Evolutionary conservation across 2,113 vertebrate genomes (phyloP).

Genomic region (Antechinus stuartii): DNA sequence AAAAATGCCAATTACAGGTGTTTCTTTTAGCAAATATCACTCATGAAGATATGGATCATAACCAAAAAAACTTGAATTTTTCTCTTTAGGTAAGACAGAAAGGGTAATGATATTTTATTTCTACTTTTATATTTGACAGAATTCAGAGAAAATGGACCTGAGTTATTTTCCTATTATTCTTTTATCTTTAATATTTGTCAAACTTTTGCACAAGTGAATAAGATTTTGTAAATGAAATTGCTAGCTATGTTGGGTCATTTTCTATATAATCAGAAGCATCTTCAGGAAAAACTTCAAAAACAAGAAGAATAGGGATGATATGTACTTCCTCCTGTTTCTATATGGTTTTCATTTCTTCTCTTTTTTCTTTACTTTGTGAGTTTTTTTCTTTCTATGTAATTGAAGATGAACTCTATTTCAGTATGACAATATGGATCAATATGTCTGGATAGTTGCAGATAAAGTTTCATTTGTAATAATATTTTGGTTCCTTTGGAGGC

Average conservation of each 20-base stretch:
- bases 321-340: not conserved
- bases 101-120: not conserved
- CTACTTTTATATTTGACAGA: not conserved
- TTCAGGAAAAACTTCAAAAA: not conserved
- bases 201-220: not conserved
- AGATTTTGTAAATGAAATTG: not conserved
- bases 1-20: not conserved
- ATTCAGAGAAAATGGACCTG: not conserved
- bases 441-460: not conserved
- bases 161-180: not conserved
- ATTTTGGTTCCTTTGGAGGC: not conserved
- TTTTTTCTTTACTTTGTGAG: not conserved
- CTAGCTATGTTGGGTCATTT: not conserved
- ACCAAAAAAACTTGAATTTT: not conserved
- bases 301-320: not conserved
- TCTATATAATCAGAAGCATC: not conserved
- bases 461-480: not conserved
- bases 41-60: not conserved
- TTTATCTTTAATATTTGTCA: not conserved
- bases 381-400: not conserved
- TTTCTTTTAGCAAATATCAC: not conserved
- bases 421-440: not conserved
- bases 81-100: not conserved
- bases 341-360: not conserved
- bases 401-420: not conserved